These are phyloP conservation scores for Passer montanus DNA, from an alignment of 2,113 vertebrate species.

Conservation along the genomic window DNA sequence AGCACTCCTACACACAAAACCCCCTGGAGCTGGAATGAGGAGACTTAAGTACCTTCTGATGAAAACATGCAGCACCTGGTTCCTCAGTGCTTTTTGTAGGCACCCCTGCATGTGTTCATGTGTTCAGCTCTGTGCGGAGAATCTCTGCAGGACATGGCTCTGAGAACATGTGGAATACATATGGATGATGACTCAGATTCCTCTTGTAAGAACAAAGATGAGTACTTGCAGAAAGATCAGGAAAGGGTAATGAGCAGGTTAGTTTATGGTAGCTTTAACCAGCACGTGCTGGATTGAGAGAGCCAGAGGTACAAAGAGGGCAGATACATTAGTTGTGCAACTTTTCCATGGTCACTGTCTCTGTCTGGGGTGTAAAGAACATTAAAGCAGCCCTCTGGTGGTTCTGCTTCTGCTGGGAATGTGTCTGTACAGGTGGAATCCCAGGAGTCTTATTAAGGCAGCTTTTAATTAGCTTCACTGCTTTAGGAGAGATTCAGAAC, in stretches of 20 bases:
- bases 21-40: background rate
- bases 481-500: background rate
- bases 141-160: background rate
- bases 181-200: background rate
- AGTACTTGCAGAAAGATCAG: background rate
- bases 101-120: background rate
- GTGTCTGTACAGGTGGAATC: background rate
- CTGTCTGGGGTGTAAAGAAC: background rate
- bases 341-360: background rate
- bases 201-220: background rate
- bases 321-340: background rate
- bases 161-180: background rate
- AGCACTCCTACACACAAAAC: background rate
- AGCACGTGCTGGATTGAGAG: background rate
- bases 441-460: background rate
- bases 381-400: background rate
- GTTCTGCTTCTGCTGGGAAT: background rate
- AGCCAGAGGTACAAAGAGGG: background rate
- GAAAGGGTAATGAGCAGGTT: background rate
- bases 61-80: background rate
- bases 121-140: background rate
- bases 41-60: background rate
- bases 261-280: background rate
- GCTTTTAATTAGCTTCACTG: background rate
- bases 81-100: background rate